These are phyloP conservation scores for Corynorhinus townsendii DNA, from an alignment of 2,113 vertebrate species.

Conservation along the genomic window DNA sequence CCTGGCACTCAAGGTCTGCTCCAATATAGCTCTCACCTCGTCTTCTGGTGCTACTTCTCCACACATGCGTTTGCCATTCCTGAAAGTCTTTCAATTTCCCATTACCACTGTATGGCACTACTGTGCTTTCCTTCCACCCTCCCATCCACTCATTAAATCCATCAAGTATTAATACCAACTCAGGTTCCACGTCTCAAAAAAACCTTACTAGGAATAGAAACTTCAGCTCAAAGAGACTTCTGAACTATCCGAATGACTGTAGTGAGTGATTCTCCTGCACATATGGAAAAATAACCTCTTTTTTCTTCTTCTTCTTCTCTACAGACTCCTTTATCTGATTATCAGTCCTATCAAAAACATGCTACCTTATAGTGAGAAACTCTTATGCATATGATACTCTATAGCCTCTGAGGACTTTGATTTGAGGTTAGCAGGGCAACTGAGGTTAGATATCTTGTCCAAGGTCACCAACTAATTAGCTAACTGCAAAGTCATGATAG, in stretches of 20 bases:
- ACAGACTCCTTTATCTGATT: background rate
- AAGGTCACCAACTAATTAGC: background rate
- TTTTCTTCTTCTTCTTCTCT: background rate
- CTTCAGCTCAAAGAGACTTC: background rate
- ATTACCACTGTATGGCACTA: background rate
- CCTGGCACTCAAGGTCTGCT: background rate
- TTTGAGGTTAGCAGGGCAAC: background rate
- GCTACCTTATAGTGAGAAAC: background rate
- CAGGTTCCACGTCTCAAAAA: background rate
- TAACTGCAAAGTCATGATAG: background rate
- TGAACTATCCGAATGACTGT: background rate
- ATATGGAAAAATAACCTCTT: background rate
- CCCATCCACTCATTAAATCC: background rate
- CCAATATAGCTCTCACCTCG: background rate
- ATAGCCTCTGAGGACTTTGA: background rate
- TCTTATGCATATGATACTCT: background rate
- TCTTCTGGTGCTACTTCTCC: background rate
- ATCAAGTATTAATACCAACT: background rate
- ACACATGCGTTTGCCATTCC: background rate
- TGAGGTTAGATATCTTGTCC: background rate
- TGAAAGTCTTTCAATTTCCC: background rate
- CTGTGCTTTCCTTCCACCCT: background rate
- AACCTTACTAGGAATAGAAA: background rate
- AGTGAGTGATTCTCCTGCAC: background rate
- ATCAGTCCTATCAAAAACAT: background rate